These are phyloP conservation scores for Beroe ovata DNA, from an alignment of 37 sponge, comb jelly and placozoan species.

Conservation along the genomic window DNA sequence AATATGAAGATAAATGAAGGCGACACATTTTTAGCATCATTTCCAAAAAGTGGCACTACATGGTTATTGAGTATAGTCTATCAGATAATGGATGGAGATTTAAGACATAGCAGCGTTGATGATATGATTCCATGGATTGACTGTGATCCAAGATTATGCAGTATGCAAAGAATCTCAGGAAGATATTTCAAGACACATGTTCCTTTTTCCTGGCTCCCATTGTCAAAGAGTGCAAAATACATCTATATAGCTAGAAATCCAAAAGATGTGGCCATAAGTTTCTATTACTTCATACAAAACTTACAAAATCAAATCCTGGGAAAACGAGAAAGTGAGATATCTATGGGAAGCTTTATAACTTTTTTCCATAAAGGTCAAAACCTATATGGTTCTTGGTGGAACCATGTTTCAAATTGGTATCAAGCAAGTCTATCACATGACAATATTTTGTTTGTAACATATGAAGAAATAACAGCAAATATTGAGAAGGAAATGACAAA, in stretches of 20 bases:
- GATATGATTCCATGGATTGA: conserved; percentile 44
- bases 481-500: background rate
- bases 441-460: conserved; percentile 30
- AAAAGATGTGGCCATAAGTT: conserved; percentile 61
- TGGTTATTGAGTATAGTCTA: conserved; percentile 30
- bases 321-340: background rate
- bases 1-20: background rate
- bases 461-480: background rate
- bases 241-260: conserved; percentile 61
- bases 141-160: conserved; percentile 26
- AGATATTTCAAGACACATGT: conserved; percentile 62
- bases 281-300: conserved; percentile 41
- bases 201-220: conserved; percentile 59
- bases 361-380: conserved; percentile 1
- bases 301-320: conserved; percentile 4
- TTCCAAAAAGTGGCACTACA: conserved; percentile 63
- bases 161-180: background rate
- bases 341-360: background rate
- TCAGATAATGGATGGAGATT: conserved; percentile 15
- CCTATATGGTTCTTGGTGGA: conserved; percentile 53
- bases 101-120: background rate
- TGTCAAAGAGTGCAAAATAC: background rate
- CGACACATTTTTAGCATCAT: conserved; percentile 39
- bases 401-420: conserved; percentile 30
- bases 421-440: background rate